Evolutionary conservation across 2,113 vertebrate genomes (phyloP).

Genomic region (Tachysurus fulvidraco): DNA sequence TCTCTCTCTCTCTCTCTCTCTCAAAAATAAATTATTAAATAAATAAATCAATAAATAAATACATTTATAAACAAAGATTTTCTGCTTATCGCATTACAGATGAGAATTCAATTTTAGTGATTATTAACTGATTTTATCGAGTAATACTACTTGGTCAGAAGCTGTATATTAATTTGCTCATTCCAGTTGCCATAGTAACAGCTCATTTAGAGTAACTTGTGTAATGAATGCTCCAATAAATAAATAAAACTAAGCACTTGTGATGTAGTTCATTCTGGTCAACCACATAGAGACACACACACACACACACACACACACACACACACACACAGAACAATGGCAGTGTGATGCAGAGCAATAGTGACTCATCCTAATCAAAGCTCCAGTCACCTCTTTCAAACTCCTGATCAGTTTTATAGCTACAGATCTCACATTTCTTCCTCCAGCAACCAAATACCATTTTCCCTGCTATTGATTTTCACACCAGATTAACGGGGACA

Average conservation of each 20-base stretch:
- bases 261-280: neutral
- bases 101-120: neutral
- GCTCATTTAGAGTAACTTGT: neutral
- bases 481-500: slow-evolving; percentile 8
- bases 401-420: slow-evolving; percentile 13
- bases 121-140: neutral
- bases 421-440: neutral
- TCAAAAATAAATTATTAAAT: neutral
- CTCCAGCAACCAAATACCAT: neutral
- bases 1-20: neutral
- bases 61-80: too few relatives aligned
- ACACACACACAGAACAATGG: neutral
- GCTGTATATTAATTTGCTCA: neutral
- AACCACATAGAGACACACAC: neutral
- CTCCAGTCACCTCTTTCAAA: slow-evolving; percentile 1
- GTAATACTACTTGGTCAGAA: neutral
- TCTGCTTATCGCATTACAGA: neutral
- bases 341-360: neutral
- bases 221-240: too few relatives aligned
- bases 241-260: neutral
- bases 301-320: neutral
- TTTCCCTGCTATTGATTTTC: slow-evolving; percentile 30
- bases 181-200: neutral
- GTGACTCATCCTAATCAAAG: slow-evolving; percentile 13
- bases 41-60: too few relatives aligned